Percentiles rank a stretch among this genome's conserved stretches.
These are phyloP conservation scores for Ranitomeya variabilis DNA, from an alignment of 2,113 vertebrate species.

Conservation along the genomic window DNA sequence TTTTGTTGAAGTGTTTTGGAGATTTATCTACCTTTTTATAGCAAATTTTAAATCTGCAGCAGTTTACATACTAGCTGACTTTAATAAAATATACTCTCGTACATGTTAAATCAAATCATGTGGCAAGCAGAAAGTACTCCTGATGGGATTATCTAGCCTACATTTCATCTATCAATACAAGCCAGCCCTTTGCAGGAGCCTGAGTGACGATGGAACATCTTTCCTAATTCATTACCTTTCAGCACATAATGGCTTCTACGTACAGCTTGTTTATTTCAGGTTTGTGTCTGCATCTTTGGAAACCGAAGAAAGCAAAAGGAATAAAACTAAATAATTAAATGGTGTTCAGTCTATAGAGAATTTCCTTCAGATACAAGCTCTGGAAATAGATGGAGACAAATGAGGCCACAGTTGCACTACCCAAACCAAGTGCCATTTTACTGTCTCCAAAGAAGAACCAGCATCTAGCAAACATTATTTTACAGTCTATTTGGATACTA, in stretches of 20 bases:
- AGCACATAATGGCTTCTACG: conserved; percentile 24
- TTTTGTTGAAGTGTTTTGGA: not conserved
- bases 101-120: not conserved
- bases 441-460: not conserved
- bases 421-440: not conserved
- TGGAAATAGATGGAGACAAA: conserved; percentile 44
- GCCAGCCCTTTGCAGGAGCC: not conserved
- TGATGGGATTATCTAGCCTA: conserved; percentile 21
- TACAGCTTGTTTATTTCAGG: conserved; percentile 30
- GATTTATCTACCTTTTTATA: not conserved
- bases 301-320: conserved; percentile 28
- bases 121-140: not conserved
- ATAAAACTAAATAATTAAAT: conserved; percentile 48
- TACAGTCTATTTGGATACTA: not conserved
- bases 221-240: conserved; percentile 30
- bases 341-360: conserved; percentile 4
- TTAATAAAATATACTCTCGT: conserved; percentile 35
- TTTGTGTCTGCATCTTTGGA: conserved; percentile 19
- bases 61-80: not conserved
- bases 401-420: conserved; percentile 1
- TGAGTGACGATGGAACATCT: not conserved
- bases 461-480: not conserved
- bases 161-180: conserved; percentile 18
- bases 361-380: conserved; percentile 22
- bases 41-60: not conserved